These are phyloP conservation scores for Phragmatobia fuliginosa DNA, from an alignment of 2,888 invertebrate species.

Conservation along the genomic window DNA sequence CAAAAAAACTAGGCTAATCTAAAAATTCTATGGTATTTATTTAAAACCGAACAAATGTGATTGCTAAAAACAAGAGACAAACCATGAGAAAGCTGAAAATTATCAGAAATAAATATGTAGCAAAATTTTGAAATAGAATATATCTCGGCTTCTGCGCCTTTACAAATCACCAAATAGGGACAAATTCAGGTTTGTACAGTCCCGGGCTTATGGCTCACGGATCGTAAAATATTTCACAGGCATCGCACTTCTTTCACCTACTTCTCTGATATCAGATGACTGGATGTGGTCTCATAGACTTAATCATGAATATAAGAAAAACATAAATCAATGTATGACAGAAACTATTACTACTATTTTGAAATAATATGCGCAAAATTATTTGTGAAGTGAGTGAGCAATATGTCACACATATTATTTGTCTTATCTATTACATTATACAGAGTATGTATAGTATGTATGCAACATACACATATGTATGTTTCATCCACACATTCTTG, in stretches of 20 bases:
- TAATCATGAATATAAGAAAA: not conserved
- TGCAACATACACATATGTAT: too few species aligned
- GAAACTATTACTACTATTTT: too few species aligned
- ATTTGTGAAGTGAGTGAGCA: too few species aligned
- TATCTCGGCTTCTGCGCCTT: conserved; percentile 55
- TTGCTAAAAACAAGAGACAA: not conserved
- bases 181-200: conserved; percentile 71
- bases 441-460: too few species aligned
- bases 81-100: not conserved
- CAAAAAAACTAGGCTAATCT: too few species aligned
- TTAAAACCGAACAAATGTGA: not conserved
- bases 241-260: conserved; percentile 63
- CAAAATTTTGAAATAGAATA: conserved; percentile 51
- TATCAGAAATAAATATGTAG: conserved; percentile 30
- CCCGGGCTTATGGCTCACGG: conserved; percentile 76
- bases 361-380: too few species aligned
- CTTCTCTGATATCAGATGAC: conserved; percentile 47
- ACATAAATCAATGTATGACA: too few species aligned
- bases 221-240: conserved; percentile 84
- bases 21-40: not conserved
- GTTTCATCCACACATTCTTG: too few species aligned
- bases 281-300: conserved; percentile 54
- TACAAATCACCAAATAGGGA: conserved; percentile 77
- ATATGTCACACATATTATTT: too few species aligned
- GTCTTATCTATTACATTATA: too few species aligned